Conservation (phyloP, 1,140 invertebrate genomes). For the Ptiloglossa arizonensis region DNA sequence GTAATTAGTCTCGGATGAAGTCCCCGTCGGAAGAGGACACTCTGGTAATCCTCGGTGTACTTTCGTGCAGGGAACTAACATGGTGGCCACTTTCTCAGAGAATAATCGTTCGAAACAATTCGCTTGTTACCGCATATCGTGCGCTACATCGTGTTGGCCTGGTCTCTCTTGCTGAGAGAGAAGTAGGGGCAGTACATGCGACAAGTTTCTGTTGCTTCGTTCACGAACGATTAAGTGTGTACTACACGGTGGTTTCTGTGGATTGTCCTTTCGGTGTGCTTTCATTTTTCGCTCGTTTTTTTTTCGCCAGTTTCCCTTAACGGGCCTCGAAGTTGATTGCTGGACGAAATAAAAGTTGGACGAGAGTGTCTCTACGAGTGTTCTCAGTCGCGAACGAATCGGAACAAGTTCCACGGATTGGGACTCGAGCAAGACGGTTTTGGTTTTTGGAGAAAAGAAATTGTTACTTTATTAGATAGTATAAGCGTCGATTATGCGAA, state of each 20-base stretch:
- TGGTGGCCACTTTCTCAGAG: constrained; percentile 19
- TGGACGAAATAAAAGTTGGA: constrained; percentile 32
- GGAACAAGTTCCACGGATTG: not conserved
- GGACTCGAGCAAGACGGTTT: not conserved
- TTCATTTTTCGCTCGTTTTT: constrained; percentile 35
- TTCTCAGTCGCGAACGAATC: not conserved
- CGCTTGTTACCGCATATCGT: constrained; percentile 21
- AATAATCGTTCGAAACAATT: constrained; percentile 49
- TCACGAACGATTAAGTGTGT: constrained; percentile 59
- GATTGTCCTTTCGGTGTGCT: constrained; percentile 42
- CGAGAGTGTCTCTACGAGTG: constrained; percentile 16
- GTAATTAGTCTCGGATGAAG: constrained; percentile 28
- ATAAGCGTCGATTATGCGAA: no score
- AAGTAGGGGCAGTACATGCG: constrained; percentile 30
- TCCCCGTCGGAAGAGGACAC: constrained; percentile 24
- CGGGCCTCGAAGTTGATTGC: constrained; percentile 42
- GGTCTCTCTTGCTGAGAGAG: not conserved
- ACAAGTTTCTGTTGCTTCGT: constrained; percentile 56
- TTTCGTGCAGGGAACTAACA: constrained; percentile 18
- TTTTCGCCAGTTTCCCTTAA: constrained; percentile 56
- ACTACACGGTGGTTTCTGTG: constrained; percentile 42
- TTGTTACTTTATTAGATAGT: no score
- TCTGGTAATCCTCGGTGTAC: constrained; percentile 5
- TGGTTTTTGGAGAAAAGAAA: not conserved
- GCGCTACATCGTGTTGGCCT: not conserved